Evolutionary conservation across 2,888 invertebrate species (phyloP).

Genomic region (Himalopsyche anomala): DNA sequence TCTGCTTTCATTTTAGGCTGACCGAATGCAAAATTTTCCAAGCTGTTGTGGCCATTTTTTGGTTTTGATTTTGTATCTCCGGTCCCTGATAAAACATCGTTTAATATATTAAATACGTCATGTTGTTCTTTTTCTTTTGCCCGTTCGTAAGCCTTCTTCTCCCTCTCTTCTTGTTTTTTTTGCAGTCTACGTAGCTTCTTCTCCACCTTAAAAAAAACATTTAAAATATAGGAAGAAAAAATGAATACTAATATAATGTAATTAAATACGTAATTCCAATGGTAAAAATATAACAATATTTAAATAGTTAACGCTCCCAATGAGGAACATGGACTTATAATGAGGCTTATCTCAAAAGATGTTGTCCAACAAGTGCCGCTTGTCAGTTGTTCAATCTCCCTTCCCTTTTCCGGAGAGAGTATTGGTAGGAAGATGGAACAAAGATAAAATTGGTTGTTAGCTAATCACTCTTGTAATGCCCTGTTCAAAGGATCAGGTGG

Average conservation of each 20-base stretch:
- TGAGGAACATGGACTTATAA: too few species aligned
- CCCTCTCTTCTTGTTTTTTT: conserved; percentile 80
- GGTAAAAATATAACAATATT: too few species aligned
- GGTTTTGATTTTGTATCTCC: conserved; percentile 55
- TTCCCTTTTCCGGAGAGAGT: too few species aligned
- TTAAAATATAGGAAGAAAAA: not conserved
- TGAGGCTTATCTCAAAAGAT: too few species aligned
- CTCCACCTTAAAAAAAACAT: conserved; percentile 74
- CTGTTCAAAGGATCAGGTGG: too few species aligned
- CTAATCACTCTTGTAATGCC: too few species aligned
- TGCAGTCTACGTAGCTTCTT: conserved; percentile 81
- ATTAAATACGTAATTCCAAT: too few species aligned
- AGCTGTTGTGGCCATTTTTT: conserved; percentile 43
- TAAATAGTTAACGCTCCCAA: too few species aligned
- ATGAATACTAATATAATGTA: not conserved
- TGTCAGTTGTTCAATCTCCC: too few species aligned
- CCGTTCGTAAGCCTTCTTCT: conserved; percentile 81
- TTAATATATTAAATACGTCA: conserved; percentile 88
- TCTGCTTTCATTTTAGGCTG: conserved; percentile 47
- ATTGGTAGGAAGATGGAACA: too few species aligned
- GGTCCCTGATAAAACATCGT: conserved; percentile 75
- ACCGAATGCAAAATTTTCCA: conserved; percentile 42
- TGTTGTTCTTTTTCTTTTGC: conserved; percentile 78
- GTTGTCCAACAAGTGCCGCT: too few species aligned
- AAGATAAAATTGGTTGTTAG: too few species aligned